Percentiles rank a stretch among this genome's conserved stretches.
These are phyloP conservation scores for Drepana falcataria DNA, from an alignment of 2,888 invertebrate genomes.

Conservation along the genomic window DNA sequence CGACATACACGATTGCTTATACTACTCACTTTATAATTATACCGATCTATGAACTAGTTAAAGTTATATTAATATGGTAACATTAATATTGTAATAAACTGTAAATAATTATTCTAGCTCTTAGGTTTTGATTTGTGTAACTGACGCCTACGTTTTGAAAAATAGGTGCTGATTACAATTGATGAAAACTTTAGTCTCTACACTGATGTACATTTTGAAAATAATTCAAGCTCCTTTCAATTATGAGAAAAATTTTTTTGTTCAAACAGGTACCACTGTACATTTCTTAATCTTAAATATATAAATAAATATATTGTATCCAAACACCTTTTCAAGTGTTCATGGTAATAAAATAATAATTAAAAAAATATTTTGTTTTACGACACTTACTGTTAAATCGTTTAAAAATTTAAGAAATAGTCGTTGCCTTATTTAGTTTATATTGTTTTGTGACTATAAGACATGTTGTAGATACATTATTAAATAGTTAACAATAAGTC, in stretches of 20 bases:
- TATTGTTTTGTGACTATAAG: conserved; percentile 76
- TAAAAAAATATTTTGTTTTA: conserved; percentile 37
- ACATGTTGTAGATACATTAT: conserved; percentile 70
- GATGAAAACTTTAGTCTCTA: not conserved
- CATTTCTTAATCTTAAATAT: conserved; percentile 3
- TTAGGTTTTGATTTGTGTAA: conserved; percentile 32
- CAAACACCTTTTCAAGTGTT: conserved; percentile 55
- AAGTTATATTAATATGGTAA: conserved; percentile 40
- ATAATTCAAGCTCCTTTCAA: not conserved
- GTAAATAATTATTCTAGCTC: conserved; percentile 48
- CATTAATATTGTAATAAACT: conserved; percentile 55
- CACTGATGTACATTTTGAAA: too few species aligned
- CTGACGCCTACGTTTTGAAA: not conserved
- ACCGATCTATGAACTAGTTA: conserved; percentile 35
- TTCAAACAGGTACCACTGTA: conserved; percentile 6
- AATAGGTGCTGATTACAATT: conserved; percentile 5
- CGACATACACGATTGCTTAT: conserved; percentile 33
- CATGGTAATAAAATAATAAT: conserved; percentile 45
- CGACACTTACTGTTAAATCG: conserved; percentile 48
- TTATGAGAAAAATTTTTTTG: not conserved
- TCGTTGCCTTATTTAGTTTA: conserved; percentile 78
- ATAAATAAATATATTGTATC: not conserved
- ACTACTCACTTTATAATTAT: conserved; percentile 29
- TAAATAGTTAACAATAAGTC: conserved; percentile 69
- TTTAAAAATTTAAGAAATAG: conserved; percentile 70